Conservation (phyloP, 2,113 vertebrate species). For the Blennius ocellaris region DNA sequence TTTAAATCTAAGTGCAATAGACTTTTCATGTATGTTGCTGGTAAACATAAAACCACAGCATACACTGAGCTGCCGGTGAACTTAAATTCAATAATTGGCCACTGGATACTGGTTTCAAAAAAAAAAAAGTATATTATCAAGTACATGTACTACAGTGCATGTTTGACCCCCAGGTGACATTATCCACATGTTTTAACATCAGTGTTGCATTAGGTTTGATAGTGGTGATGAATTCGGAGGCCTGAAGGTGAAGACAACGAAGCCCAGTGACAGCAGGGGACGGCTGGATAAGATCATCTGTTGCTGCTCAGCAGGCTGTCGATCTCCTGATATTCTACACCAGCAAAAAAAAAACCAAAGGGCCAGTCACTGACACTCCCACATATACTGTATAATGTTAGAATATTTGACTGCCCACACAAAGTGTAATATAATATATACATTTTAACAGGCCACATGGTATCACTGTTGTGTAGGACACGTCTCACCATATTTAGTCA, state of each 20-base stretch:
- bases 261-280: constrained; percentile 8
- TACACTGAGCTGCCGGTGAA: no score
- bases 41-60: not conserved
- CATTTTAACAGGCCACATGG: not conserved
- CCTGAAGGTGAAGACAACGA: not conserved
- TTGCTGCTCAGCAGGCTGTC: constrained; percentile 22
- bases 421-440: constrained; percentile 4
- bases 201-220: not conserved
- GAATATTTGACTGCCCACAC: not conserved
- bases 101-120: no score
- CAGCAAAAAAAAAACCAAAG: constrained; percentile 10
- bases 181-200: not conserved
- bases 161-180: not conserved
- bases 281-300: constrained; percentile 26
- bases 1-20: not conserved
- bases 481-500: constrained; percentile 21
- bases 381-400: constrained; percentile 4
- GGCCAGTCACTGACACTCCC: not conserved
- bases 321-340: not conserved
- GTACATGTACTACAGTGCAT: not conserved
- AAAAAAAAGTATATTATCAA: not conserved
- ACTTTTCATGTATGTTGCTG: not conserved
- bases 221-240: constrained; percentile 16
- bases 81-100: no score
- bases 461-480: not conserved